Conservation (phyloP, 2,888 invertebrate species). For the Acleris holmiana region DNA sequence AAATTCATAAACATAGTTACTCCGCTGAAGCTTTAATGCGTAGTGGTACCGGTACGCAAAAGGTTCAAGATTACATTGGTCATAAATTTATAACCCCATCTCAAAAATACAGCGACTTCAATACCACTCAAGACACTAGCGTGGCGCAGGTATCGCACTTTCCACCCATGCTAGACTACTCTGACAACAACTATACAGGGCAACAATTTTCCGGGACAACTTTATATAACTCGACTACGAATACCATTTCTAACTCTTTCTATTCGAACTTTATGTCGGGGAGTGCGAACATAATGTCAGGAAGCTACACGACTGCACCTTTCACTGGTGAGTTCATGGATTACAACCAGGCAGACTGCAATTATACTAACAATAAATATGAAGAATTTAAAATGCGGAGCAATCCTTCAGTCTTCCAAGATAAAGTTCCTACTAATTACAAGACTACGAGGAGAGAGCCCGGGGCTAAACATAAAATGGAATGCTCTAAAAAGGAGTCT, state of each 20-base stretch:
- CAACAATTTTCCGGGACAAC: conserved; percentile 77
- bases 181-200: conserved; percentile 69
- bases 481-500: conserved; percentile 77
- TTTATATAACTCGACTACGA: conserved; percentile 74
- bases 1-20: conserved; percentile 74
- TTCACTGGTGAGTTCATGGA: conserved; percentile 75
- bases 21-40: conserved; percentile 76
- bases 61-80: conserved; percentile 61
- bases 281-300: conserved; percentile 70
- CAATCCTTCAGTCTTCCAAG: conserved; percentile 64
- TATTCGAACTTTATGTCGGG: conserved; percentile 78
- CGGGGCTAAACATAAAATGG: conserved; percentile 74
- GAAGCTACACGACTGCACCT: conserved; percentile 69
- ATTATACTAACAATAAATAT: conserved; percentile 74
- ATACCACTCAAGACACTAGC: conserved; percentile 64
- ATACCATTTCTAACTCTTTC: conserved; percentile 77
- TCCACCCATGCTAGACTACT: conserved; percentile 74
- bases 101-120: conserved; percentile 74
- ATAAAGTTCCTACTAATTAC: conserved; percentile 64
- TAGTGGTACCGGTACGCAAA: conserved; percentile 70
- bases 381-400: conserved; percentile 76
- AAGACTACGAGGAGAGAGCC: conserved; percentile 72
- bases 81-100: conserved; percentile 64
- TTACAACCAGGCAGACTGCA: conserved; percentile 77
- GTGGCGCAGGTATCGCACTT: conserved; percentile 80